These are phyloP conservation scores for Megalonaias nervosa DNA, from an alignment of 1,140 invertebrate genomes.

Conservation along the genomic window DNA sequence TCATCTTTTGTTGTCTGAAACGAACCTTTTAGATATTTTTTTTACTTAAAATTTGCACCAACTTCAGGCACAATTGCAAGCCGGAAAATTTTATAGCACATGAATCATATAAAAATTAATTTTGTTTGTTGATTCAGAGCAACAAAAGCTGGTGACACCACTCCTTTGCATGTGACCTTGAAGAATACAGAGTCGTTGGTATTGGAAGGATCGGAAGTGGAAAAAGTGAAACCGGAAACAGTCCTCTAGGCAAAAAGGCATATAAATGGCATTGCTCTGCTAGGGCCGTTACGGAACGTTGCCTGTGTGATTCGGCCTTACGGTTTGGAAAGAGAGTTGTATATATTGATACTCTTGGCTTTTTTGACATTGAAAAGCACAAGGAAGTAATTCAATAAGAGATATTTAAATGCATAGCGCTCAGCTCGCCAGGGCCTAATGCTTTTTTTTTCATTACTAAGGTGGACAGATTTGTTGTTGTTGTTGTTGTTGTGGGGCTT, in stretches of 20 bases:
- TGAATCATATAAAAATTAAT: no score
- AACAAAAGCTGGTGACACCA: no score
- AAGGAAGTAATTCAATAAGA: constrained; percentile 9
- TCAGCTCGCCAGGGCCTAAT: constrained; percentile 10
- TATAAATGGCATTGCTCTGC: background rate
- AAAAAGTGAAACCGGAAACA: constrained; percentile 23
- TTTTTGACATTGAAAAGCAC: constrained; percentile 10
- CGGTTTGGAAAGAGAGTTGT: background rate
- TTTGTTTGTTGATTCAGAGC: no score
- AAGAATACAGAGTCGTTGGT: constrained; percentile 16
- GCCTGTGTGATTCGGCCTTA: background rate
- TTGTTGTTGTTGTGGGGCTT: no score
- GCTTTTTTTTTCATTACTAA: constrained; percentile 8
- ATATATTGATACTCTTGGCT: constrained; percentile 14
- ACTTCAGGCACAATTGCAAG: no score
- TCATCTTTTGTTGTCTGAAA: no score
- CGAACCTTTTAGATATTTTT: no score
- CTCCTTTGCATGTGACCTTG: no score
- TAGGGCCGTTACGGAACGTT: constrained; percentile 12
- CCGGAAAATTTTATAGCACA: no score
- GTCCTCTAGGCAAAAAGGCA: constrained; percentile 9
- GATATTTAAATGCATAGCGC: constrained; percentile 5
- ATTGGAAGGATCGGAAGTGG: no score
- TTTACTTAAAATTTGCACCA: no score
- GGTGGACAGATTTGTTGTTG: no score